Percentiles rank a stretch among this genome's conserved stretches.
Conservation (phyloP, 1,140 invertebrate species). For the Drosophila subpulchrella region DNA sequence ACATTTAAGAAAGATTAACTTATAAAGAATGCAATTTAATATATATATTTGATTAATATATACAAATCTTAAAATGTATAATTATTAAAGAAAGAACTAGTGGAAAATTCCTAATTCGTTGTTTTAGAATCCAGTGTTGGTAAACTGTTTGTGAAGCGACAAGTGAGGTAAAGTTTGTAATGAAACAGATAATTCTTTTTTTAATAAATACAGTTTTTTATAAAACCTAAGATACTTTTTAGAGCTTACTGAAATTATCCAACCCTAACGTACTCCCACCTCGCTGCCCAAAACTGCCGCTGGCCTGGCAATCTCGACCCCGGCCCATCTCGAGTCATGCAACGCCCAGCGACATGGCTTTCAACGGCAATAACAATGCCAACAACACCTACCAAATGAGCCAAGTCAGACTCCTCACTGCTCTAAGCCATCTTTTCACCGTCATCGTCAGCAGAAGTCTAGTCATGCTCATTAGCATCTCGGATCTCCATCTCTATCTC, state of each 20-base stretch:
- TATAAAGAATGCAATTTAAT: too few relatives aligned
- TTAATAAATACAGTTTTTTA: too few relatives aligned
- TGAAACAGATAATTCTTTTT: too few relatives aligned
- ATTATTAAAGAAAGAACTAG: too few relatives aligned
- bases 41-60: too few relatives aligned
- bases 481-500: conserved; percentile 10
- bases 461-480: conserved; percentile 80
- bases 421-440: conserved; percentile 17
- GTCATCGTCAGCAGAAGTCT: conserved; percentile 63
- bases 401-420: conserved; percentile 9
- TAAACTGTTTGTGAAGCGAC: too few relatives aligned
- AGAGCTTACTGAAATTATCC: not conserved
- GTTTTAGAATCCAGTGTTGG: too few relatives aligned
- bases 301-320: not conserved
- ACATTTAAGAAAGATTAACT: too few relatives aligned
- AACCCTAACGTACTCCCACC: conserved; percentile 6
- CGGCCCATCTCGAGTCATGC: conserved; percentile 35
- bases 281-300: not conserved
- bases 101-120: too few relatives aligned
- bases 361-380: conserved; percentile 59
- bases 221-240: not conserved
- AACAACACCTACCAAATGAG: conserved; percentile 61
- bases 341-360: conserved; percentile 54
- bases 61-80: too few relatives aligned
- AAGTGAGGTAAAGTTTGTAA: too few relatives aligned